These are phyloP conservation scores for Thinocorus orbignyianus DNA, from an alignment of 2,113 vertebrate genomes.

Conservation along the genomic window DNA sequence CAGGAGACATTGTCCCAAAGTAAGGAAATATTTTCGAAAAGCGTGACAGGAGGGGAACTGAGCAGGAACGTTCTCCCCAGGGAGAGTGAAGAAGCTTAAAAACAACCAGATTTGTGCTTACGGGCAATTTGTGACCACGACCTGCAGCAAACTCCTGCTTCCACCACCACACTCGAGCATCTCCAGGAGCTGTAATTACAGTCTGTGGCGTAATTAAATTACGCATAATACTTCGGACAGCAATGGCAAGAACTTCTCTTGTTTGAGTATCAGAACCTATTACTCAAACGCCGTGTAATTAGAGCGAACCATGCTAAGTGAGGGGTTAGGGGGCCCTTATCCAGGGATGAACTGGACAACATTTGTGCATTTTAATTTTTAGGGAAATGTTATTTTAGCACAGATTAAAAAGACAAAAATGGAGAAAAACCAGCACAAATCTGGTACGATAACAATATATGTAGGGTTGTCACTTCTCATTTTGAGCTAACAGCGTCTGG, in stretches of 20 bases:
- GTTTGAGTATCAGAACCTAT: fast-evolving
- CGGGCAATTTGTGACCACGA: fast-evolving
- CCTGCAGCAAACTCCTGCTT: not conserved
- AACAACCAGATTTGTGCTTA: not conserved
- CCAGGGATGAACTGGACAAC: not conserved
- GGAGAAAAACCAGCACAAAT: not conserved
- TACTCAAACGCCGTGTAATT: fast-evolving
- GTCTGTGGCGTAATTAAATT: not conserved
- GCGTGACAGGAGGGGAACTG: fast-evolving
- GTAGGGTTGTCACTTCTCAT: not conserved
- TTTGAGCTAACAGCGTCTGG: not conserved
- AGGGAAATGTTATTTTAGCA: not conserved
- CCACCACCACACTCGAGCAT: fast-evolving
- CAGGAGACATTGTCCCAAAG: fast-evolving
- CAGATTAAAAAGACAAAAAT: not conserved
- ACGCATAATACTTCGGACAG: fast-evolving
- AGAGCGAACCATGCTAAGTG: fast-evolving
- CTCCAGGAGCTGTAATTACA: not conserved
- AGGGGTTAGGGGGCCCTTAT: fast-evolving
- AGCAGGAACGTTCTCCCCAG: fast-evolving
- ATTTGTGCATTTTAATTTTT: not conserved
- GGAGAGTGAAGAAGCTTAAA: fast-evolving
- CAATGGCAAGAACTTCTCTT: fast-evolving
- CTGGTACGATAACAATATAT: fast-evolving
- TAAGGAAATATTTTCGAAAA: not conserved